Conservation (phyloP, 2,113 vertebrate genomes). For the Aleadryas rufinucha region DNA sequence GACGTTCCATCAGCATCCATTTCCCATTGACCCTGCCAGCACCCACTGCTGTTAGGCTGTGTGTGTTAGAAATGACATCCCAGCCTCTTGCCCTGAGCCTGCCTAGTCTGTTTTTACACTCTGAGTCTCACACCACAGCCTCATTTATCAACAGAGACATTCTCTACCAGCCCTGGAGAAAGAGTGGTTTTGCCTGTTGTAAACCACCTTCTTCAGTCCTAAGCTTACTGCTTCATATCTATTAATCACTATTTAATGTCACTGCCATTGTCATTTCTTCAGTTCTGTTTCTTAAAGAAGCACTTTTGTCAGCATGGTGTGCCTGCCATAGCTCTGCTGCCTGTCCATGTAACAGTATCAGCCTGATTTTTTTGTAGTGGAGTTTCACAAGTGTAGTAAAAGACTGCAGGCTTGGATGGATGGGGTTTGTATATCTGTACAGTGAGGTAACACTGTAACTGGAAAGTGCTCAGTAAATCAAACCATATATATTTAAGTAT, state of each 20-base stretch:
- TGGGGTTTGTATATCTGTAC: background rate
- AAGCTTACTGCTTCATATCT: background rate
- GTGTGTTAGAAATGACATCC: background rate
- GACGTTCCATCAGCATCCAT: fast-evolving
- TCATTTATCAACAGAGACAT: background rate
- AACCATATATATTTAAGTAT: background rate
- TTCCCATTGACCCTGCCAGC: background rate
- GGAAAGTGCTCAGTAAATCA: background rate
- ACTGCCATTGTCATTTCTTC: background rate
- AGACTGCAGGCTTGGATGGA: background rate
- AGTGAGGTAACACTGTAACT: background rate
- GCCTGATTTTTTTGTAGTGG: background rate
- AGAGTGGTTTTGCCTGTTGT: background rate
- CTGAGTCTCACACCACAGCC: background rate
- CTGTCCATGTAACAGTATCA: too few species aligned
- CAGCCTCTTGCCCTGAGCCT: background rate
- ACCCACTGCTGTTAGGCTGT: fast-evolving
- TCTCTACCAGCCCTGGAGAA: background rate
- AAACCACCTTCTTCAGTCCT: background rate
- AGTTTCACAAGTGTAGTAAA: background rate
- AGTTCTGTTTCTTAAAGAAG: background rate
- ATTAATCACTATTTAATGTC: background rate
- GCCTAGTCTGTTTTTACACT: background rate
- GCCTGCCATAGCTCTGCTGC: background rate
- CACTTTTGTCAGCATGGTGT: fast-evolving